Evolutionary conservation across 2,888 invertebrate species (phyloP).

Genomic region (Dexiosoma caninum): DNA sequence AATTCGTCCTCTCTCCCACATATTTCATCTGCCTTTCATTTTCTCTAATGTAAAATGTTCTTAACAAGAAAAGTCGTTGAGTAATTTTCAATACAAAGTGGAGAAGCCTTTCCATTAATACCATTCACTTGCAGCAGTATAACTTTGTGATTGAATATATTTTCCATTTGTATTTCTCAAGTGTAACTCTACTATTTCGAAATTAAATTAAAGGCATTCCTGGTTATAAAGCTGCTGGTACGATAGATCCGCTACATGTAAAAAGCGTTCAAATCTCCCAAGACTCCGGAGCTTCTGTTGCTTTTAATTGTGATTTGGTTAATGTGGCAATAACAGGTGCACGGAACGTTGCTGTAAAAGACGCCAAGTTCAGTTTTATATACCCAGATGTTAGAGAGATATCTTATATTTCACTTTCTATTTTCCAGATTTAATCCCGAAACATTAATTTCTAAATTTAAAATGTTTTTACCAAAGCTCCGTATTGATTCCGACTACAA

Average conservation of each 20-base stretch:
- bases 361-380: conserved; percentile 8
- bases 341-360: neutral
- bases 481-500: conserved; percentile 83
- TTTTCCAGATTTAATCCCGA: conserved; percentile 25
- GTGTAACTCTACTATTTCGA: no score
- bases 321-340: conserved; percentile 28
- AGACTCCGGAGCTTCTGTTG: conserved; percentile 56
- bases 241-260: conserved; percentile 79
- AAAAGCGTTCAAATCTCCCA: conserved; percentile 25
- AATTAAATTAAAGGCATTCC: conserved; percentile 63
- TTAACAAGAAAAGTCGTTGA: no score
- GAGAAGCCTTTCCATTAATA: no score
- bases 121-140: no score
- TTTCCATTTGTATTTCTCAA: no score
- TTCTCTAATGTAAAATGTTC: no score
- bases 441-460: neutral
- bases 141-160: no score
- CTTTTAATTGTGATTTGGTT: conserved; percentile 22
- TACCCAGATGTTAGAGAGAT: no score
- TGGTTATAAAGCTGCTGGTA: conserved; percentile 76
- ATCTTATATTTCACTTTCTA: neutral
- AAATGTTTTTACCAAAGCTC: conserved; percentile 79
- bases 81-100: no score
- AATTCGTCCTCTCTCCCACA: no score
- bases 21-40: no score